Conservation (phyloP, 2,113 vertebrate genomes). For the Ia io region DNA sequence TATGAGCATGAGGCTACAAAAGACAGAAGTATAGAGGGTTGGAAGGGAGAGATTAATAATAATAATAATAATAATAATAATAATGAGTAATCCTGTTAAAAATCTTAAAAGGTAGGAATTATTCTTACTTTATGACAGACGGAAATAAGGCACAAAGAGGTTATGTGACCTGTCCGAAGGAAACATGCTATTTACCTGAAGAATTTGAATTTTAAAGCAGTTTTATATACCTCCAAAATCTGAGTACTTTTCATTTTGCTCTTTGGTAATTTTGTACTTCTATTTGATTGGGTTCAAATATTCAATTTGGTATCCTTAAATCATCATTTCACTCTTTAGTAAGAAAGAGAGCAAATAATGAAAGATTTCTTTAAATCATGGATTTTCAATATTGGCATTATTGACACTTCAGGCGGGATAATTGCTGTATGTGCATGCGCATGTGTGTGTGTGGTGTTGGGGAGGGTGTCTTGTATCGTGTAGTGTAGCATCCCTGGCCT, state of each 20-base stretch:
- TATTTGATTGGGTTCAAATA: neutral
- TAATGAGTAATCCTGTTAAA: neutral
- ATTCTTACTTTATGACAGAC: neutral
- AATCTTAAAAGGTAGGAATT: neutral
- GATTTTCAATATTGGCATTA: neutral
- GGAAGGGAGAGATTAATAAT: neutral
- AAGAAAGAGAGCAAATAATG: neutral
- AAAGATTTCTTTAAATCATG: neutral
- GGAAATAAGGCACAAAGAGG: neutral
- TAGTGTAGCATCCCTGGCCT: neutral
- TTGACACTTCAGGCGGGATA: neutral
- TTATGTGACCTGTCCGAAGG: neutral
- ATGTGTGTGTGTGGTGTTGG: no score
- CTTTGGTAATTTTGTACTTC: neutral
- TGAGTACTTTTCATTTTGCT: neutral
- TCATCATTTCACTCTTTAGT: neutral
- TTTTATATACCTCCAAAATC: neutral
- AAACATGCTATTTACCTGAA: neutral
- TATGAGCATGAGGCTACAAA: neutral
- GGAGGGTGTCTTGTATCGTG: no score
- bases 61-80: neutral
- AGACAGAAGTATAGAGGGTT: neutral
- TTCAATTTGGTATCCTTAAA: neutral
- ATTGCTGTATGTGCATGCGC: no score
- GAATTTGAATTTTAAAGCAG: neutral